Evolutionary conservation across 2,888 invertebrate genomes (phyloP).

Genomic region (Drosophila multiciliata): DNA sequence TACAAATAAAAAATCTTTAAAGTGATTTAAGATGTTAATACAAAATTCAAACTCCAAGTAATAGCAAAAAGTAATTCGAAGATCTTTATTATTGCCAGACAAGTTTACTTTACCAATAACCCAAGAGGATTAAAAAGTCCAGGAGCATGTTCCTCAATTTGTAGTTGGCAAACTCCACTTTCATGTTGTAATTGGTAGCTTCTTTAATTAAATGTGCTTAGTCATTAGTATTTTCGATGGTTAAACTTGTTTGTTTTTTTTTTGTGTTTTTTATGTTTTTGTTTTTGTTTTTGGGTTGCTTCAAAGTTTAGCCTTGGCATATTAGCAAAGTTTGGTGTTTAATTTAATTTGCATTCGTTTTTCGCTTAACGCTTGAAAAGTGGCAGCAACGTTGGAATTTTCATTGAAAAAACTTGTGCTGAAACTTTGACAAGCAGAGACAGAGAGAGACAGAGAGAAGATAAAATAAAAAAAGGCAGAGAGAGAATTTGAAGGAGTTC

Average conservation of each 20-base stretch:
- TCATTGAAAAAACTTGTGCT: conserved; percentile 40
- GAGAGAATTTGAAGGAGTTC: conserved; percentile 4
- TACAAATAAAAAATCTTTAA: background rate
- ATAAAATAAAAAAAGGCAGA: too few species aligned
- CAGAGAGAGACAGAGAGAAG: background rate
- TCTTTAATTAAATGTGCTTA: conserved; percentile 60
- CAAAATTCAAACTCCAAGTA: background rate
- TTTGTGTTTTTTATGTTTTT: background rate
- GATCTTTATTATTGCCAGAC: background rate
- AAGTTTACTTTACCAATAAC: background rate
- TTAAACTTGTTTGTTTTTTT: background rate
- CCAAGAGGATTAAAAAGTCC: background rate
- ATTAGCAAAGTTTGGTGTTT: conserved; percentile 74
- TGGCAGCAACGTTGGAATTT: conserved; percentile 50
- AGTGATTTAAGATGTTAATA: background rate
- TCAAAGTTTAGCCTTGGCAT: conserved; percentile 64
- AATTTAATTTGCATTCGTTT: conserved; percentile 69
- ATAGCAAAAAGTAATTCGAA: background rate
- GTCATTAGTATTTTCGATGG: conserved; percentile 5
- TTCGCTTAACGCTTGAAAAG: conserved; percentile 39
- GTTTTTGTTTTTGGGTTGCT: conserved; percentile 17
- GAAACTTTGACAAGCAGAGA: conserved; percentile 9
- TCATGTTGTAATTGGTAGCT: conserved; percentile 55
- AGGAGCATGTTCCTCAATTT: conserved; percentile 15
- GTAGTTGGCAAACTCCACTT: conserved; percentile 27